A percentile compares a stretch with the other conserved stretches of the same genome.
Conservation (phyloP, 2,797 vertebrate genomes). For the Tokudaia tokunoshimensis region DNA sequence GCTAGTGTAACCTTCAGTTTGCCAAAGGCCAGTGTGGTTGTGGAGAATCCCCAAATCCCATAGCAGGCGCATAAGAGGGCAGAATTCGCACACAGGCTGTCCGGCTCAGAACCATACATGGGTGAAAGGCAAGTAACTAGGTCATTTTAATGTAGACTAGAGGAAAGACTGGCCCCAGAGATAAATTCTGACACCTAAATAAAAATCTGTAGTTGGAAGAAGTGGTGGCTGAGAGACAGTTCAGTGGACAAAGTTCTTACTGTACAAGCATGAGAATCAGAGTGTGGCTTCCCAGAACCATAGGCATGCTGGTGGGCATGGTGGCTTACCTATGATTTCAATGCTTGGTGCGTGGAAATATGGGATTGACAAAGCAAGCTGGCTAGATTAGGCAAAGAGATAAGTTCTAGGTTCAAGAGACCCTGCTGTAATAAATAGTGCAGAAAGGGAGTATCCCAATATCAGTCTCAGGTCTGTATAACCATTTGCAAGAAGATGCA, state of each 20-base stretch:
- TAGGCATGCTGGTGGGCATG: neutral
- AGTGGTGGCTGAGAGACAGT: neutral
- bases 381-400: neutral
- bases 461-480: neutral
- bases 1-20: neutral
- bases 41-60: neutral
- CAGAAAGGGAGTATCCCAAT: neutral
- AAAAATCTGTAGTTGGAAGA: neutral
- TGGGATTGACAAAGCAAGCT: neutral
- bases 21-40: neutral
- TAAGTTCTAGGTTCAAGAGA: neutral
- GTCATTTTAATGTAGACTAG: conserved; percentile 34
- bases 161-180: neutral
- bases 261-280: neutral
- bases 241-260: neutral
- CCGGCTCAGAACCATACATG: neutral
- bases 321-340: neutral
- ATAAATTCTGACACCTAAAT: neutral
- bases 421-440: neutral
- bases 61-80: neutral
- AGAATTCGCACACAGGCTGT: neutral
- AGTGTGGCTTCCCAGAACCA: neutral
- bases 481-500: neutral
- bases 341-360: neutral
- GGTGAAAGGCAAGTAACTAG: neutral